A percentile compares a stretch with the other conserved stretches of the same genome.
These are phyloP conservation scores for Nanger granti DNA, from an alignment of 2,113 vertebrate genomes.

Conservation along the genomic window DNA sequence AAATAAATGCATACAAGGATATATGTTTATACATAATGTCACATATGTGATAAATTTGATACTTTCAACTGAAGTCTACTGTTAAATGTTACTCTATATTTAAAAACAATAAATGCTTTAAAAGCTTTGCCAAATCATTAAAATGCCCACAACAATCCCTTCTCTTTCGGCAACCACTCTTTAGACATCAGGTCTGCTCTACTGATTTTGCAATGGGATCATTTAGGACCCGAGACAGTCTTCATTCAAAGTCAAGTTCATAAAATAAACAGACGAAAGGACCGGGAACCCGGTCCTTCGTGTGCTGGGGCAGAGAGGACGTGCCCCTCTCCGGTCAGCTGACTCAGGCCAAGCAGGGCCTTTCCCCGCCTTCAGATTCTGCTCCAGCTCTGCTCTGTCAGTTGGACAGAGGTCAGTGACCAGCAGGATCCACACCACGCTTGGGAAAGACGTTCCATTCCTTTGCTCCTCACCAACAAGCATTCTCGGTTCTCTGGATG, in stretches of 20 bases:
- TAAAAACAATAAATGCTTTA: not conserved
- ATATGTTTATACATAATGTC: not conserved
- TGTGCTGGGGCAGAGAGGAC: not conserved
- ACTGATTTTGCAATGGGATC: not conserved
- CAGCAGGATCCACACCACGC: not conserved
- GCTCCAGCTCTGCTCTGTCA: not conserved
- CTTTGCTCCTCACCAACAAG: not conserved
- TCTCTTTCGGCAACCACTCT: not conserved
- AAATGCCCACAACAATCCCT: not conserved
- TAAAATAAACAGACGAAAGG: not conserved
- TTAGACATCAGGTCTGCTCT: not conserved
- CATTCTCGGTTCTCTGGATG: not conserved
- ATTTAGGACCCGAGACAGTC: not conserved
- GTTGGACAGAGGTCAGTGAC: not conserved
- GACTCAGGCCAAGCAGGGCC: not conserved
- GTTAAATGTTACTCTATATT: not conserved
- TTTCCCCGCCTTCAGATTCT: not conserved
- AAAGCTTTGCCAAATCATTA: not conserved
- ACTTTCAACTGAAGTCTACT: not conserved
- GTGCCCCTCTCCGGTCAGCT: not conserved
- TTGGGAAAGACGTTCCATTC: not conserved
- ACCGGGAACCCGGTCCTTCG: not conserved
- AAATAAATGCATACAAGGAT: not conserved
- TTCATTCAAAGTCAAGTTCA: not conserved
- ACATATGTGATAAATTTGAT: not conserved